Evolutionary conservation across 2,888 invertebrate species (phyloP).

Genomic region (Chymomyza fuscimana): DNA sequence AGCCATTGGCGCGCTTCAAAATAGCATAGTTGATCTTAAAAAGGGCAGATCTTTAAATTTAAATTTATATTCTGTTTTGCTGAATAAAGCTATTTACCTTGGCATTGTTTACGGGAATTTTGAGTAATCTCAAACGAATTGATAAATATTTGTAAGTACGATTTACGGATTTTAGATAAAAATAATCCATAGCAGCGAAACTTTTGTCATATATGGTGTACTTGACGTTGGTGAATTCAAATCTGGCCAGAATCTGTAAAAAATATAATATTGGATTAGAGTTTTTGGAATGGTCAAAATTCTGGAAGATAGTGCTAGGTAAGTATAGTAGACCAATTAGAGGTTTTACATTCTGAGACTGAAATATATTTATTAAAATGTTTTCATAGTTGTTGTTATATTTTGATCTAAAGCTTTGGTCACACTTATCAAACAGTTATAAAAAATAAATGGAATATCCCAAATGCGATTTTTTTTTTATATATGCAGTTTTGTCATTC

Average conservation of each 20-base stretch:
- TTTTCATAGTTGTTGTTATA: too few relatives aligned
- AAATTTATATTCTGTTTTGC: background rate
- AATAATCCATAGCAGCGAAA: conserved; percentile 6
- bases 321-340: too few relatives aligned
- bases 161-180: conserved; percentile 20
- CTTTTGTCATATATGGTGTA: background rate
- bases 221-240: conserved; percentile 3
- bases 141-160: conserved; percentile 18
- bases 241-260: background rate
- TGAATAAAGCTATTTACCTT: background rate
- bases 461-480: too few relatives aligned
- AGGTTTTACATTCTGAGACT: too few relatives aligned
- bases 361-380: too few relatives aligned
- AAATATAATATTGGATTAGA: background rate
- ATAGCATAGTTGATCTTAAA: conserved; percentile 6
- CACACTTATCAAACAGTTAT: too few relatives aligned
- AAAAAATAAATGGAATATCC: too few relatives aligned
- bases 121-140: background rate
- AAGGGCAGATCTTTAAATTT: background rate
- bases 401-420: too few relatives aligned
- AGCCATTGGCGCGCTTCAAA: conserved; percentile 19
- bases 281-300: too few relatives aligned
- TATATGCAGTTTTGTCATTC: too few relatives aligned
- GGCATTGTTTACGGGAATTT: conserved; percentile 15
- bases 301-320: too few relatives aligned